Conservation (phyloP, 2,888 invertebrate genomes). For the Griposia aprilina region DNA sequence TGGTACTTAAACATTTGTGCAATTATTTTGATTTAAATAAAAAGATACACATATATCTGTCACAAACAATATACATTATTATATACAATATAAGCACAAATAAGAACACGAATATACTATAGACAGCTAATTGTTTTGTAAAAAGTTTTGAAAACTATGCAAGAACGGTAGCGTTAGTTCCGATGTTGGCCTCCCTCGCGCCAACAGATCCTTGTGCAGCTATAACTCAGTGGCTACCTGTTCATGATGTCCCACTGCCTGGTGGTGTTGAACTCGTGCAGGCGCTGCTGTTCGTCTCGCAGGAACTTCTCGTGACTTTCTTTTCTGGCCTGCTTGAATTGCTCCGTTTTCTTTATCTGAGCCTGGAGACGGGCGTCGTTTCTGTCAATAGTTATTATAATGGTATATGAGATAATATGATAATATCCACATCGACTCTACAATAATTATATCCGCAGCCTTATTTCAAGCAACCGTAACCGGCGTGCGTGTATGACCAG, state of each 20-base stretch:
- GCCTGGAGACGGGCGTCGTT: constrained; percentile 78
- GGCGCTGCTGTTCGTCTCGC: constrained; percentile 76
- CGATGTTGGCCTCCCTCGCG: neutral
- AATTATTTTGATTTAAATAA: no score
- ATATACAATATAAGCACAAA: no score
- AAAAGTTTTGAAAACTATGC: neutral
- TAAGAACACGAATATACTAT: no score
- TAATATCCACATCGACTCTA: neutral
- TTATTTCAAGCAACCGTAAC: neutral
- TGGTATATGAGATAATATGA: neutral
- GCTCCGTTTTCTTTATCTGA: constrained; percentile 73
- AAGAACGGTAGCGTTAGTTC: neutral
- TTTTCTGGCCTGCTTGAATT: constrained; percentile 74
- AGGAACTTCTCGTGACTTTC: constrained; percentile 76
- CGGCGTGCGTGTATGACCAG: neutral
- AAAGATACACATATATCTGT: no score
- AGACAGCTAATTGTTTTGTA: neutral
- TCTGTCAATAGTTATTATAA: constrained; percentile 67
- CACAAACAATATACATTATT: no score
- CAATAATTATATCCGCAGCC: neutral
- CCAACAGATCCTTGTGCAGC: neutral
- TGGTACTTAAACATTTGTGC: no score
- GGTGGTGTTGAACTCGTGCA: constrained; percentile 80
- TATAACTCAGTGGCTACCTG: constrained; percentile 68
- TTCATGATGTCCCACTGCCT: constrained; percentile 90